phyloP scores from a whole-genome alignment of 2,888 invertebrate species.

The Oscheius myriophilus region DNA sequence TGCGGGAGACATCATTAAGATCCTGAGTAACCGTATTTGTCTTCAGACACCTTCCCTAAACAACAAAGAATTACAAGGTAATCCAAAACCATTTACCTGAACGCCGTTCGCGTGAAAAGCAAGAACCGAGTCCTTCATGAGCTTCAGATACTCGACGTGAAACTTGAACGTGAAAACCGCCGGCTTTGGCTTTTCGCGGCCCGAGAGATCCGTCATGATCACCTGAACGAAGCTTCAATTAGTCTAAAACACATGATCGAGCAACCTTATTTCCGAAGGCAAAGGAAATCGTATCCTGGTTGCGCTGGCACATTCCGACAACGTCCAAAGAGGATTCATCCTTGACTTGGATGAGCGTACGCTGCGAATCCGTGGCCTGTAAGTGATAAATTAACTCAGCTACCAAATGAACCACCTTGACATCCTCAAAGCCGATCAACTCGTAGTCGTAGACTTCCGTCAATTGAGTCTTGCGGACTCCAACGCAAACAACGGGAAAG shows the following conservation, averaged over 20 bases:
- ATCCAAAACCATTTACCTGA: constrained; percentile 81
- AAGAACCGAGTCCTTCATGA: constrained; percentile 92
- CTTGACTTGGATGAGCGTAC: constrained; percentile 77
- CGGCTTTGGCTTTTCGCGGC: constrained; percentile 82
- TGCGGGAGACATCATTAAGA: constrained; percentile 86
- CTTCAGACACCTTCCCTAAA: constrained; percentile 87
- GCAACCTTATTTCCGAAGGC: constrained; percentile 81
- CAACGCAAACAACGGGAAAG: constrained; percentile 94
- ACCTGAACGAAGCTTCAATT: constrained; percentile 43
- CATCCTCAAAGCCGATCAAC: constrained; percentile 78
- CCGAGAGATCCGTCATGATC: constrained; percentile 73
- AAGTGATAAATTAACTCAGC: constrained; percentile 19
- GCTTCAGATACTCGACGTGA: constrained; percentile 91
- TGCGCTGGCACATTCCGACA: constrained; percentile 85
- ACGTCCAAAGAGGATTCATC: constrained; percentile 78
- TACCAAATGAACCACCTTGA: constrained; percentile 58
- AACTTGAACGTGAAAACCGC: constrained; percentile 92
- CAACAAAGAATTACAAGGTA: constrained; percentile 71
- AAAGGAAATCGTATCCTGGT: constrained; percentile 89
- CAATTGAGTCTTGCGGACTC: constrained; percentile 77
- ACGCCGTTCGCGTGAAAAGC: constrained; percentile 98
- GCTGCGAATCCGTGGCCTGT: constrained; percentile 16
- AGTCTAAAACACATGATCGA: neutral
- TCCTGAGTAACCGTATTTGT: constrained; percentile 95
- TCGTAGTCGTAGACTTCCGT: constrained; percentile 41